A percentile compares a stretch with the other conserved stretches of the same genome.
Conservation (phyloP, 2,888 invertebrate genomes). For the Harpalus rubripes region DNA sequence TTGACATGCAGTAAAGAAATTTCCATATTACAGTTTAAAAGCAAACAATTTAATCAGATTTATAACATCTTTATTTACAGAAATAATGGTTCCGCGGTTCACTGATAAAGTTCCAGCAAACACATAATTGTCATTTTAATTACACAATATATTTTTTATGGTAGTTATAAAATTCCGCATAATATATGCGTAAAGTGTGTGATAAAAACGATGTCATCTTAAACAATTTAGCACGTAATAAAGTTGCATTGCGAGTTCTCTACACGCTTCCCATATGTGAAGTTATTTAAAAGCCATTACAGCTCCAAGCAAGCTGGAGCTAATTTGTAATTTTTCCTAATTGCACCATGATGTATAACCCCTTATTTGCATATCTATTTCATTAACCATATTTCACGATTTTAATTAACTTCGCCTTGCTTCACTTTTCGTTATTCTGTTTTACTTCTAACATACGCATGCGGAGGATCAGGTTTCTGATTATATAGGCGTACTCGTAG, state of each 20-base stretch:
- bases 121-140: conserved; percentile 8
- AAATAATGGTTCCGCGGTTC: neutral
- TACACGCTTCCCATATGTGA: conserved; percentile 1
- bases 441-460: conserved; percentile 42
- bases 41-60: neutral
- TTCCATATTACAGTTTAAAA: neutral
- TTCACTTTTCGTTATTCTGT: conserved; percentile 61
- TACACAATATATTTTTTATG: conserved; percentile 21
- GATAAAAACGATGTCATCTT: conserved; percentile 19
- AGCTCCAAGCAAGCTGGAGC: conserved; percentile 18
- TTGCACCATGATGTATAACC: conserved; percentile 62
- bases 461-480: conserved; percentile 20
- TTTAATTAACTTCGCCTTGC: conserved; percentile 63
- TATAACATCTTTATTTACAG: neutral
- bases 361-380: conserved; percentile 65
- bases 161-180: conserved; percentile 1
- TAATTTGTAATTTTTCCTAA: conserved; percentile 63
- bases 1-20: neutral
- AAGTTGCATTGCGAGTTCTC: conserved; percentile 19
- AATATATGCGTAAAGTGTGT: conserved; percentile 2
- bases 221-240: conserved; percentile 13
- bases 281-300: conserved; percentile 56
- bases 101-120: neutral
- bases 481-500: conserved; percentile 42
- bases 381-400: conserved; percentile 65